These are phyloP conservation scores for Oreochromis mossambicus DNA, from an alignment of 2,797 vertebrate genomes.

Conservation along the genomic window DNA sequence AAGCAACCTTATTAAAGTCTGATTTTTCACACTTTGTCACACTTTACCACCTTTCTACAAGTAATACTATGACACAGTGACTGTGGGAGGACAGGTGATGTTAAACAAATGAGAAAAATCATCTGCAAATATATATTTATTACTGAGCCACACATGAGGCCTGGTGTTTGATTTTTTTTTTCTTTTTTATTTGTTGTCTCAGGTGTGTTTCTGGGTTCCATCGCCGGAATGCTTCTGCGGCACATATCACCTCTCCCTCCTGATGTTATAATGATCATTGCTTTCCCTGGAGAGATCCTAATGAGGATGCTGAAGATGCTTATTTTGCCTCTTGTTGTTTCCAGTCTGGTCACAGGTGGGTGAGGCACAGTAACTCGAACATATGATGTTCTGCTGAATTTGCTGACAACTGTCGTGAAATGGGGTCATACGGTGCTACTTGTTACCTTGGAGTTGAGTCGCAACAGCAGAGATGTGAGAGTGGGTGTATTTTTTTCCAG, in stretches of 20 bases:
- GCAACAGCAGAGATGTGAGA: neutral
- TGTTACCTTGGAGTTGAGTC: neutral
- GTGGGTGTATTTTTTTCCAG: neutral
- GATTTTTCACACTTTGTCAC: neutral
- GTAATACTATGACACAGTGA: neutral
- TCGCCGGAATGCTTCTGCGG: slow-evolving; percentile 87
- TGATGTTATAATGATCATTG: slow-evolving; percentile 92
- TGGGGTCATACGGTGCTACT: neutral
- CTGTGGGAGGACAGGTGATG: neutral
- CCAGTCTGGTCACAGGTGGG: slow-evolving; percentile 98
- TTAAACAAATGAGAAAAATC: neutral
- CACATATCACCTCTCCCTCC: slow-evolving; percentile 89
- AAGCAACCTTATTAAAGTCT: neutral
- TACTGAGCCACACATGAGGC: neutral
- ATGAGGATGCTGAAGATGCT: slow-evolving; percentile 99
- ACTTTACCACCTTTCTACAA: neutral
- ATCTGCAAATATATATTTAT: neutral
- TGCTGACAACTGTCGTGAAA: slow-evolving; percentile 17
- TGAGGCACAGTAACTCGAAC: slow-evolving; percentile 8
- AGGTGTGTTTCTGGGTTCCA: slow-evolving; percentile 92
- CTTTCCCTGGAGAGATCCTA: slow-evolving; percentile 96
- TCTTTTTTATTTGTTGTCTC: neutral
- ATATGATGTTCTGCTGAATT: slow-evolving; percentile 16
- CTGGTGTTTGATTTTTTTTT: neutral
- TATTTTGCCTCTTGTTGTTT: slow-evolving; percentile 95